These are phyloP conservation scores for Drosophila demipolita DNA, from an alignment of 2,888 invertebrate genomes.

Conservation along the genomic window DNA sequence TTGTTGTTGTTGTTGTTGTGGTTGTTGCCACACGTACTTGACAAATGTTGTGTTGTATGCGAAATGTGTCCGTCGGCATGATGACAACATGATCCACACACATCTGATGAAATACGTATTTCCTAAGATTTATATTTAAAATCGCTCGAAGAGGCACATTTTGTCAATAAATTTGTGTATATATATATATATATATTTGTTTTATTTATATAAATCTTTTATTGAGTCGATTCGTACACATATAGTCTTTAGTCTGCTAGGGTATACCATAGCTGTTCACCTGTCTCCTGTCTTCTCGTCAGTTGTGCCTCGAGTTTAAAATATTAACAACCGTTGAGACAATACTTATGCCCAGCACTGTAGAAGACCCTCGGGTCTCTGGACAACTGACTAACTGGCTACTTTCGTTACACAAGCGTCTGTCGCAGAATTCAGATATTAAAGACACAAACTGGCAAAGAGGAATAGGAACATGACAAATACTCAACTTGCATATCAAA, in stretches of 20 bases:
- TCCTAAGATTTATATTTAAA: neutral
- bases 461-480: conserved; percentile 2
- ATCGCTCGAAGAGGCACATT: neutral
- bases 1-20: conserved; percentile 1
- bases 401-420: conserved; percentile 46
- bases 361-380: neutral
- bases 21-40: conserved; percentile 45
- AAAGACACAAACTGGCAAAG: neutral
- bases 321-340: neutral
- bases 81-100: conserved; percentile 15
- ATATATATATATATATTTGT: too few species aligned
- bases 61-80: conserved; percentile 19
- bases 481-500: neutral
- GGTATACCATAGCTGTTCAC: neutral
- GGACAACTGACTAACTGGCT: conserved; percentile 11
- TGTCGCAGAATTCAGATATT: conserved; percentile 39
- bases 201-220: too few species aligned
- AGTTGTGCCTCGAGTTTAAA: neutral
- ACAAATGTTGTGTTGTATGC: conserved; percentile 29
- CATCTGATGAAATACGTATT: neutral
- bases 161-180: too few species aligned
- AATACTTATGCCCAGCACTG: conserved; percentile 19
- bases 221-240: neutral
- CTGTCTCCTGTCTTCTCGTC: neutral
- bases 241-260: neutral